phyloP scores from a whole-genome alignment of 2,113 vertebrate genomes.

The Conger conger region DNA sequence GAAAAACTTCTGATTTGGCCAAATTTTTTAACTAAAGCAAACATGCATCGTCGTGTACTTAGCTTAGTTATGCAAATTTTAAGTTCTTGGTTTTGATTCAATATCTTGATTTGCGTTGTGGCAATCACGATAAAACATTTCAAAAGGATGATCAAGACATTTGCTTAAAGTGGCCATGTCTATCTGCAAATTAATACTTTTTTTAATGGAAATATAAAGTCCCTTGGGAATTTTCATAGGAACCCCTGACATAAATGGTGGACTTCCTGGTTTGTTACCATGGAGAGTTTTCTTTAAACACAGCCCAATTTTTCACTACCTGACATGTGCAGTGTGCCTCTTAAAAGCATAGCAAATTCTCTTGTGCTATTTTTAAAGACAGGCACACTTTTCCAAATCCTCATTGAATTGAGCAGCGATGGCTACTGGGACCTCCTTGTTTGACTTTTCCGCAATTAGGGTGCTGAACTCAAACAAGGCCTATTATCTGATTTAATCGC shows the following conservation, averaged over 20 bases:
- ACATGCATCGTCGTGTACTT: background rate
- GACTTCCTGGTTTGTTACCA: background rate
- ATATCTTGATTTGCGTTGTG: too few species aligned
- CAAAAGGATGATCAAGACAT: too few species aligned
- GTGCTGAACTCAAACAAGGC: conserved; percentile 17
- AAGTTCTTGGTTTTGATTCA: background rate
- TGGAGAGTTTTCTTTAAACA: background rate
- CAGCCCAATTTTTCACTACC: background rate
- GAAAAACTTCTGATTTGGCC: background rate
- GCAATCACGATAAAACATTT: too few species aligned
- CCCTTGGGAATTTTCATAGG: too few species aligned
- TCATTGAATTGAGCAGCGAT: background rate
- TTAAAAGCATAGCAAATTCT: background rate
- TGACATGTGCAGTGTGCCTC: background rate
- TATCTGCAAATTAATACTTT: background rate
- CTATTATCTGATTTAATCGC: conserved; percentile 25
- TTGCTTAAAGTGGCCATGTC: too few species aligned
- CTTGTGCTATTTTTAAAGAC: background rate
- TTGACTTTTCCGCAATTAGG: conserved; percentile 30
- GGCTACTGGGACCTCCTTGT: background rate
- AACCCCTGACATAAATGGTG: background rate
- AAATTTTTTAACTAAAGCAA: background rate
- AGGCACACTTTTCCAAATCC: background rate
- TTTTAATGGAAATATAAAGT: too few species aligned
- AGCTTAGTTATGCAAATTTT: background rate